A percentile compares a stretch with the other conserved stretches of the same genome.
phyloP scores from a whole-genome alignment of 2,113 vertebrate genomes.

The Pogona vitticeps region DNA sequence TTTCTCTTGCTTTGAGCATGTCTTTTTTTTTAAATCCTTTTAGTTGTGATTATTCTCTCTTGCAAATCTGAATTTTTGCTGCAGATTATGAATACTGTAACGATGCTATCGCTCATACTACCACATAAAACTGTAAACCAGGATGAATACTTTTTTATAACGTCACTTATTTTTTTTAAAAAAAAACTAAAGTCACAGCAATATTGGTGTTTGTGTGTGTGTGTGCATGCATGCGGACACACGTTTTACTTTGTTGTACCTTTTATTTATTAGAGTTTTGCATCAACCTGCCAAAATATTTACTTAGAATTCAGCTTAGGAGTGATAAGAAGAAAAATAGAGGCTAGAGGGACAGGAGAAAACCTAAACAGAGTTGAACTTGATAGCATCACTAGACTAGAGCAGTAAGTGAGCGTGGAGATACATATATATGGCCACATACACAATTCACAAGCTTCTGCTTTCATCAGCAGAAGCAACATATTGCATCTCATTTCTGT shows the following conservation, averaged over 20 bases:
- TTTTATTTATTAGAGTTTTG: slow-evolving; percentile 58
- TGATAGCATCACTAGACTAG: slow-evolving; percentile 56
- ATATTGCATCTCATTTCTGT: slow-evolving; percentile 53
- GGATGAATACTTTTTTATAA: too few relatives aligned
- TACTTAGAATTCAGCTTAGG: slow-evolving; percentile 66
- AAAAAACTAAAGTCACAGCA: too few relatives aligned
- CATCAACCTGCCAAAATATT: slow-evolving; percentile 57
- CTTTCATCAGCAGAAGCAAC: slow-evolving; percentile 58
- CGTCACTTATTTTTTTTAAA: too few relatives aligned
- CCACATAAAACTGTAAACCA: too few relatives aligned
- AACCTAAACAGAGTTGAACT: slow-evolving; percentile 60
- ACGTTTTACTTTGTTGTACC: slow-evolving; percentile 40
- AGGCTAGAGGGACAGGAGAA: background rate
- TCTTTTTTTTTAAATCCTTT: too few relatives aligned
- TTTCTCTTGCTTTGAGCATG: too few relatives aligned
- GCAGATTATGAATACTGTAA: too few relatives aligned
- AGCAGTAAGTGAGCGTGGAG: slow-evolving; percentile 53
- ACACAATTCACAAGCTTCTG: slow-evolving; percentile 42
- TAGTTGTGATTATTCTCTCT: too few relatives aligned
- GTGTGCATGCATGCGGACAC: too few relatives aligned
- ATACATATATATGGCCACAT: slow-evolving; percentile 35
- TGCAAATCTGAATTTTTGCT: too few relatives aligned
- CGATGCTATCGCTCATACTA: too few relatives aligned
- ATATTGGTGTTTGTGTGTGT: too few relatives aligned
- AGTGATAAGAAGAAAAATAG: slow-evolving; percentile 57